These are phyloP conservation scores for Amblyjoppa proteus DNA, from an alignment of 2,888 invertebrate species.

Conservation along the genomic window DNA sequence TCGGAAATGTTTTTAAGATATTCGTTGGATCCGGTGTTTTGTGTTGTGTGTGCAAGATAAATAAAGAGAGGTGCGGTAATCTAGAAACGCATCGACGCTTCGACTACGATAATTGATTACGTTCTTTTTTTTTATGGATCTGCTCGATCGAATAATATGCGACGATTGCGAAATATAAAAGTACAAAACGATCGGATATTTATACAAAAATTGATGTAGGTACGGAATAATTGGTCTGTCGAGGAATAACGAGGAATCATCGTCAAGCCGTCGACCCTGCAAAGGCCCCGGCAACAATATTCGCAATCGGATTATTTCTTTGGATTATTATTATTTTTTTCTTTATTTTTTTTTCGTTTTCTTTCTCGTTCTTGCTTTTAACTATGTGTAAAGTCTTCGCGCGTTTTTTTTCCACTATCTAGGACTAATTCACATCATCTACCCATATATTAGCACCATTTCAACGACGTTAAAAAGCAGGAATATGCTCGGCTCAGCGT, in stretches of 20 bases:
- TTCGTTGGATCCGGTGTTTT: constrained; percentile 46
- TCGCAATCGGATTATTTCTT: constrained; percentile 23
- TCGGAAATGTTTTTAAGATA: constrained; percentile 67
- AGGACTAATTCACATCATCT: constrained; percentile 68
- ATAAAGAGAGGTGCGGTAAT: constrained; percentile 34
- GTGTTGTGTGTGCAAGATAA: constrained; percentile 41
- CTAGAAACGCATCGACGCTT: constrained; percentile 26
- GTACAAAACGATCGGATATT: constrained; percentile 73
- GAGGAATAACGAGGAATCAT: constrained; percentile 48
- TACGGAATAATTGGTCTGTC: constrained; percentile 66
- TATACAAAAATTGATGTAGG: constrained; percentile 59
- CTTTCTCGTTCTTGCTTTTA: constrained; percentile 29
- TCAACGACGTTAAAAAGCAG: constrained; percentile 71
- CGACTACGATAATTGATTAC: constrained; percentile 34
- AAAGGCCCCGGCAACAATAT: constrained; percentile 18
- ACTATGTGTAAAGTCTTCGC: neutral
- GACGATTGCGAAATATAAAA: constrained; percentile 73
- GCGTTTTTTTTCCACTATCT: constrained; percentile 29
- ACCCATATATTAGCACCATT: constrained; percentile 77
- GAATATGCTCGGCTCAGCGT: constrained; percentile 65
- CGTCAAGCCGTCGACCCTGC: constrained; percentile 18
- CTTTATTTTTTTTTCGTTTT: neutral
- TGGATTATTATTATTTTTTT: constrained; percentile 7
- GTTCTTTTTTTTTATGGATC: constrained; percentile 16
- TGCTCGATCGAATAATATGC: constrained; percentile 53